These are phyloP conservation scores for Sisor rabdophorus DNA, from an alignment of 2,113 vertebrate genomes.

Conservation along the genomic window DNA sequence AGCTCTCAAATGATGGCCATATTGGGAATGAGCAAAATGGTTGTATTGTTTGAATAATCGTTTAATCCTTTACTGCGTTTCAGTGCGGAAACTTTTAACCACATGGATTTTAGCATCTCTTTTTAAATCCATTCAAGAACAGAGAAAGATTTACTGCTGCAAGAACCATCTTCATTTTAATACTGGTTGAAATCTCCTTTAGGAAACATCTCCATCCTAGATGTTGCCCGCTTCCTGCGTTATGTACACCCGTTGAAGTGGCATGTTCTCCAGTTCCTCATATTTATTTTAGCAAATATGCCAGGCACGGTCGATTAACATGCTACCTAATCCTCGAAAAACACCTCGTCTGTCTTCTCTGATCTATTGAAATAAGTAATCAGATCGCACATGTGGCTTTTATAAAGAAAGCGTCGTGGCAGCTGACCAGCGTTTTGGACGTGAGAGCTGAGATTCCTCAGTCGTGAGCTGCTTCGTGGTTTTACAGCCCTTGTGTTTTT, in stretches of 20 bases:
- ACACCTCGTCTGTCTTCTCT: slow-evolving; percentile 3
- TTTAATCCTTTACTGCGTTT: background rate
- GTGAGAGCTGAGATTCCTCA: background rate
- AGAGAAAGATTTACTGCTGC: background rate
- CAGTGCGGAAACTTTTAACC: background rate
- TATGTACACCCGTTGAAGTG: background rate
- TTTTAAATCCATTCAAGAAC: background rate
- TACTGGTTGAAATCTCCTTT: background rate
- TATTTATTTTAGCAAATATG: background rate
- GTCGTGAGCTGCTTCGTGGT: background rate
- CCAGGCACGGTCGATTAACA: background rate
- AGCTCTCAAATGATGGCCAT: no score
- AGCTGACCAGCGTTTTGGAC: background rate
- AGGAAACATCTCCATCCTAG: background rate
- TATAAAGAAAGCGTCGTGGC: slow-evolving; percentile 7
- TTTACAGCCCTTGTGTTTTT: background rate
- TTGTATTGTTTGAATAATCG: no score
- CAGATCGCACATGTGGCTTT: slow-evolving; percentile 16
- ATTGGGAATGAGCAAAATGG: no score
- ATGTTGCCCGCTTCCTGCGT: background rate
- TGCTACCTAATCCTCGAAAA: background rate
- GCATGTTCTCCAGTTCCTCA: background rate
- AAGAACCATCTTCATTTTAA: background rate
- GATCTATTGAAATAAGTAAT: slow-evolving; percentile 6
- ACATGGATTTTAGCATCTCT: background rate